A percentile compares a stretch with the other conserved stretches of the same genome.
These are phyloP conservation scores for Patella pellucida DNA, from an alignment of 2,888 invertebrate species.

Conservation along the genomic window DNA sequence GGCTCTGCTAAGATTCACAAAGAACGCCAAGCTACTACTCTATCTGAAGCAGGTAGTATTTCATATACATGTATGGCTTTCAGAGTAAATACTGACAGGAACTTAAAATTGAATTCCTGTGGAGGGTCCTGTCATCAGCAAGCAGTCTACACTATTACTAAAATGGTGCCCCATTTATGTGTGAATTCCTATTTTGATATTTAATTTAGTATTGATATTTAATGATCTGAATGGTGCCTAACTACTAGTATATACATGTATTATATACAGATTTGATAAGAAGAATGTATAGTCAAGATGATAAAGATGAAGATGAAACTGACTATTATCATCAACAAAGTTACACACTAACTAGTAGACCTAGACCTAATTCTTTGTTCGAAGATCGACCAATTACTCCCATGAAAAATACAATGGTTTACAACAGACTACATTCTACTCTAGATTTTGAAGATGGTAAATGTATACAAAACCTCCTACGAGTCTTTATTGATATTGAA, in stretches of 20 bases:
- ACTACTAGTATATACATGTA: not conserved
- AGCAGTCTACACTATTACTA: slow-evolving; percentile 9
- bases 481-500: no score
- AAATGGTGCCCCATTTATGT: slow-evolving; percentile 2
- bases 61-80: not conserved
- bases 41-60: slow-evolving; percentile 1
- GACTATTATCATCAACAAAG: slow-evolving; percentile 36
- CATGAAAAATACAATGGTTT: slow-evolving; percentile 67
- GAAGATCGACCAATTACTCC: slow-evolving; percentile 70
- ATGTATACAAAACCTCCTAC: no score
- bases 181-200: no score
- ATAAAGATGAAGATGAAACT: slow-evolving; percentile 41
- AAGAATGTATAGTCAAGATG: slow-evolving; percentile 20
- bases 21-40: not conserved
- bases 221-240: no score
- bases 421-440: slow-evolving; percentile 61
- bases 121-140: not conserved
- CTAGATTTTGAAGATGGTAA: slow-evolving; percentile 70
- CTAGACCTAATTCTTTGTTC: slow-evolving; percentile 6
- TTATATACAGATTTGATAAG: slow-evolving; percentile 10
- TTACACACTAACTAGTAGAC: slow-evolving; percentile 3
- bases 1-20: slow-evolving; percentile 15
- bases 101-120: slow-evolving; percentile 7
- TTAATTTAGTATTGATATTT: no score
- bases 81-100: slow-evolving; percentile 2